Evolutionary conservation across 2,797 vertebrate species (phyloP).

Genomic region (Microtus obscurus): DNA sequence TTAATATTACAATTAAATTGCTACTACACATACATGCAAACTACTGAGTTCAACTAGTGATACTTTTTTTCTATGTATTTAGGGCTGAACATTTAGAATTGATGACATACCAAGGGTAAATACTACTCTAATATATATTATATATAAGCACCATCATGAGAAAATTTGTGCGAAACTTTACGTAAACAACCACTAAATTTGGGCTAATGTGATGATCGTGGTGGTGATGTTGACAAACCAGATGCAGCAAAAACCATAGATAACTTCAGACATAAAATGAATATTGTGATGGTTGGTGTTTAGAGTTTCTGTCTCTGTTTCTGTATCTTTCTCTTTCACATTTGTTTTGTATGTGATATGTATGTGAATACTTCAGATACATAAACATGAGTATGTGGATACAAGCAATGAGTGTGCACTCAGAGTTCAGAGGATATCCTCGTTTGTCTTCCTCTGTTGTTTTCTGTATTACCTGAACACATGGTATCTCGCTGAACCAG

Average conservation of each 20-base stretch:
- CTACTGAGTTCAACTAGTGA: not conserved
- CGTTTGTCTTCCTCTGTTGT: not conserved
- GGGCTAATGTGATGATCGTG: not conserved
- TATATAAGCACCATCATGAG: not conserved
- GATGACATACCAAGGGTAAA: not conserved
- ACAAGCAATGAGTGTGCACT: too few species aligned
- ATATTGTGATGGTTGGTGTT: not conserved
- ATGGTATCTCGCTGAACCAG: not conserved
- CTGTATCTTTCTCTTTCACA: not conserved
- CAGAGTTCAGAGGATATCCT: not conserved
- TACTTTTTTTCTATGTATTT: not conserved
- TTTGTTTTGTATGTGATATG: not conserved
- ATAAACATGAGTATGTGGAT: not conserved
- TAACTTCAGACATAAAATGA: not conserved
- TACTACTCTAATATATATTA: not conserved
- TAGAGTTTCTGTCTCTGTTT: accelerated
- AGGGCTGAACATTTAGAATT: not conserved
- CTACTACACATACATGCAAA: not conserved
- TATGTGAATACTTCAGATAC: not conserved
- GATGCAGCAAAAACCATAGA: accelerated
- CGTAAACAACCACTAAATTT: not conserved
- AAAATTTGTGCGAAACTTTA: not conserved
- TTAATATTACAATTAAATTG: not conserved
- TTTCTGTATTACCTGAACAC: not conserved
- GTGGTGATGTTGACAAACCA: not conserved